Conservation (phyloP, 2,888 invertebrate species). For the Cephus runcator region DNA sequence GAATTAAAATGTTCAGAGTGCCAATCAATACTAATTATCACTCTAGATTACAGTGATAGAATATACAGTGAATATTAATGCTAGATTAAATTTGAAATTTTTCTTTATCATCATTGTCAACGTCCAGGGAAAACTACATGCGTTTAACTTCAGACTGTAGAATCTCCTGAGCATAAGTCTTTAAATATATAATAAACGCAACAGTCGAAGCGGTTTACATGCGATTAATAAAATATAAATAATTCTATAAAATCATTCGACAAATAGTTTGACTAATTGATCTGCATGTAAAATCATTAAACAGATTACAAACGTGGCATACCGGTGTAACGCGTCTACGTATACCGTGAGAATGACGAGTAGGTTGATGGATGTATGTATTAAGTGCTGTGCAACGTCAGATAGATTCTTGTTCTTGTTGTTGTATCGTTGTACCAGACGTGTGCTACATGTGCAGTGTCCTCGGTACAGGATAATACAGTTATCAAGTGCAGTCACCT, state of each 20-base stretch:
- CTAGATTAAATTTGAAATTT: background rate
- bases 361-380: background rate
- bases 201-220: background rate
- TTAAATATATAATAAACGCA: background rate
- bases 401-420: background rate
- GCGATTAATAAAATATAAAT: background rate
- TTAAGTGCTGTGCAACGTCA: background rate
- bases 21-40: background rate
- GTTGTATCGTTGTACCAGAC: slow-evolving; percentile 25
- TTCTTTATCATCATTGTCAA: background rate
- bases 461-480: slow-evolving; percentile 28
- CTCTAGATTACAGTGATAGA: background rate
- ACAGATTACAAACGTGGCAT: slow-evolving; percentile 30
- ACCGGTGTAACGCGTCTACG: slow-evolving; percentile 31
- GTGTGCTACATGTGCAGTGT: slow-evolving; percentile 28
- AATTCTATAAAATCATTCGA: background rate
- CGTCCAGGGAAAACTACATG: background rate
- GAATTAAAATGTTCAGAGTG: background rate
- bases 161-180: background rate
- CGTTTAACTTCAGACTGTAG: background rate
- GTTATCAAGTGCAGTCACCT: slow-evolving; percentile 30
- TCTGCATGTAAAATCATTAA: background rate
- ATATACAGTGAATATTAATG: background rate
- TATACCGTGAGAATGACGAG: slow-evolving; percentile 16
- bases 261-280: background rate